Percentiles rank a stretch among this genome's conserved stretches.
Conservation (phyloP, 2,797 vertebrate genomes). For the Hirundo rustica region DNA sequence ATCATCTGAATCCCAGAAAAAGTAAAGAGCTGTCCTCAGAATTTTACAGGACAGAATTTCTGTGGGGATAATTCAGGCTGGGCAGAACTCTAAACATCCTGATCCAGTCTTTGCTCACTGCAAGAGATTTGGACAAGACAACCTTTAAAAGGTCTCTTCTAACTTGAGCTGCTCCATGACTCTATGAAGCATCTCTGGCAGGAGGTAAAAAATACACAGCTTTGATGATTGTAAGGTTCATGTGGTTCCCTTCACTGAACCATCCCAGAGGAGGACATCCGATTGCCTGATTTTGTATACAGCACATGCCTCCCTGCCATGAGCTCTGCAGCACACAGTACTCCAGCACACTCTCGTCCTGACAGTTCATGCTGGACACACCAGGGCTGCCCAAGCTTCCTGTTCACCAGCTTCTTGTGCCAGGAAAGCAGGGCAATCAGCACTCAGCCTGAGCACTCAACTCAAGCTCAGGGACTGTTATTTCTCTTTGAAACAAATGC, state of each 20-base stretch:
- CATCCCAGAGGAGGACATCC: background rate
- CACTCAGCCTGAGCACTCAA: background rate
- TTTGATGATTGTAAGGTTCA: background rate
- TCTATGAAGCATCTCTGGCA: background rate
- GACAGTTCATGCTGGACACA: rapidly evolving
- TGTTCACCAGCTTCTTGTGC: background rate
- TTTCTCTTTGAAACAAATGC: background rate
- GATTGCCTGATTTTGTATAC: background rate
- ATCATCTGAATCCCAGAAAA: background rate
- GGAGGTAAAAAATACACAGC: background rate
- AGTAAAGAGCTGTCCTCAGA: background rate
- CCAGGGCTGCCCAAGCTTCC: background rate
- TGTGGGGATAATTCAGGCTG: background rate
- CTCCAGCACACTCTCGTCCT: rapidly evolving
- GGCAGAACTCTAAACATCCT: background rate
- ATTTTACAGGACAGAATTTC: background rate
- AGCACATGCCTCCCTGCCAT: rapidly evolving
- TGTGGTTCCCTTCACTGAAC: background rate
- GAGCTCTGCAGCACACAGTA: background rate
- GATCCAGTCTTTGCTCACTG: background rate
- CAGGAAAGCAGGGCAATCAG: background rate
- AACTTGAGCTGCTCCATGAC: background rate
- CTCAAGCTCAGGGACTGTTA: background rate
- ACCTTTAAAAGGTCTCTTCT: background rate
- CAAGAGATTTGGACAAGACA: background rate